Evolutionary conservation across 2,113 vertebrate species (phyloP).

Genomic region (Forbesichthys papilliferus): DNA sequence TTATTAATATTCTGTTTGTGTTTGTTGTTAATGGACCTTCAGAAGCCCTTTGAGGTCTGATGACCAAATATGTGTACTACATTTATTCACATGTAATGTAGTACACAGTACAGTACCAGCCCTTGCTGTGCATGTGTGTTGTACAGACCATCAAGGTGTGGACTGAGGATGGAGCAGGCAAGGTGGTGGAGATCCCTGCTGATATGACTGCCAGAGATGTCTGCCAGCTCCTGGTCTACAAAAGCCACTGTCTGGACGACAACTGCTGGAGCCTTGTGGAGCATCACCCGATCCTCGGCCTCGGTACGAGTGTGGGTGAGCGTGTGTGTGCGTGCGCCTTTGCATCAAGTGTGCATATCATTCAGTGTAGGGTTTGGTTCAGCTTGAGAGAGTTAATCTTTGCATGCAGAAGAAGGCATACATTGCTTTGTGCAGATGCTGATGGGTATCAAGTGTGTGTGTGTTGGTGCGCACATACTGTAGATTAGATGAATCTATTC

Average conservation of each 20-base stretch:
- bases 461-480: background rate
- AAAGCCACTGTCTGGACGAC: slow-evolving; percentile 96
- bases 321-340: background rate
- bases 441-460: background rate
- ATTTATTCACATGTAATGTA: background rate
- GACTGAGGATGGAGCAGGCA: slow-evolving; percentile 95
- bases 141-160: slow-evolving; percentile 95
- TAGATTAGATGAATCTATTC: background rate
- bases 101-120: too few relatives aligned
- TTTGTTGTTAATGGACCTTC: too few relatives aligned
- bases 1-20: too few relatives aligned
- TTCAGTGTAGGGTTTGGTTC: background rate
- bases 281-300: slow-evolving; percentile 91
- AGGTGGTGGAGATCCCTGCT: slow-evolving; percentile 92
- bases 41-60: too few relatives aligned
- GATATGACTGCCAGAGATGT: slow-evolving; percentile 96
- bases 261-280: slow-evolving; percentile 97
- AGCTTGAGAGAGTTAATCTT: background rate
- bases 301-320: slow-evolving; percentile 76
- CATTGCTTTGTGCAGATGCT: background rate
- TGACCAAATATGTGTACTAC: too few relatives aligned
- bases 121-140: slow-evolving; percentile 7
- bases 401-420: background rate
- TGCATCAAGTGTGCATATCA: background rate
- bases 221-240: slow-evolving; percentile 96